Percentiles rank a stretch among this genome's conserved stretches.
These are phyloP conservation scores for Parnassius apollo DNA, from an alignment of 2,888 invertebrate genomes.

Conservation along the genomic window DNA sequence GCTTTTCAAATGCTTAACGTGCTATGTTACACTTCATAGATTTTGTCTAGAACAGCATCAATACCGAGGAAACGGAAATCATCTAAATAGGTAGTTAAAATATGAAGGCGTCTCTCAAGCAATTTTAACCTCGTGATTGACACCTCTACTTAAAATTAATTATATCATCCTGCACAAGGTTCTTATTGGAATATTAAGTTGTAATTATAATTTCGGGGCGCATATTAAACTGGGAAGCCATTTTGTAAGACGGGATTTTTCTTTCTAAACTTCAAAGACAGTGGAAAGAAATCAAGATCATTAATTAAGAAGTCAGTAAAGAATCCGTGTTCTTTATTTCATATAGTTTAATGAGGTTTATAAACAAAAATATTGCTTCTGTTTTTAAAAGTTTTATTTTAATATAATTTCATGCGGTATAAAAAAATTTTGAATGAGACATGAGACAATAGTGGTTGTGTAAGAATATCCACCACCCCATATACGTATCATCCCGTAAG, in stretches of 20 bases:
- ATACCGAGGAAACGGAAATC: neutral
- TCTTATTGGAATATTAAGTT: slow-evolving; percentile 15
- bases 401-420: too few relatives aligned
- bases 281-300: slow-evolving; percentile 13
- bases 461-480: too few relatives aligned
- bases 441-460: too few relatives aligned
- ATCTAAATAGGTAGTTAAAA: neutral
- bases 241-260: slow-evolving; percentile 12
- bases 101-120: neutral
- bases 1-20: too few relatives aligned
- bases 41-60: too few relatives aligned
- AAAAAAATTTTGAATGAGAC: too few relatives aligned
- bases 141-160: slow-evolving; percentile 15
- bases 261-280: slow-evolving; percentile 16
- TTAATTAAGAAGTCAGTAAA: slow-evolving; percentile 15
- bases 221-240: slow-evolving; percentile 14
- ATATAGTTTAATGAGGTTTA: neutral
- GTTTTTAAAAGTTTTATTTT: too few relatives aligned
- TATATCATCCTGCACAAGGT: slow-evolving; percentile 3
- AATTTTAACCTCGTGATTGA: slow-evolving; percentile 10
- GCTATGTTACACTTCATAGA: too few relatives aligned
- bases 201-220: slow-evolving; percentile 11
- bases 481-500: too few relatives aligned
- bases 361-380: neutral
- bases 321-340: slow-evolving; percentile 4